Evolutionary conservation across 1,140 invertebrate genomes (phyloP).

Genomic region (Brachionus rotundiformis): DNA sequence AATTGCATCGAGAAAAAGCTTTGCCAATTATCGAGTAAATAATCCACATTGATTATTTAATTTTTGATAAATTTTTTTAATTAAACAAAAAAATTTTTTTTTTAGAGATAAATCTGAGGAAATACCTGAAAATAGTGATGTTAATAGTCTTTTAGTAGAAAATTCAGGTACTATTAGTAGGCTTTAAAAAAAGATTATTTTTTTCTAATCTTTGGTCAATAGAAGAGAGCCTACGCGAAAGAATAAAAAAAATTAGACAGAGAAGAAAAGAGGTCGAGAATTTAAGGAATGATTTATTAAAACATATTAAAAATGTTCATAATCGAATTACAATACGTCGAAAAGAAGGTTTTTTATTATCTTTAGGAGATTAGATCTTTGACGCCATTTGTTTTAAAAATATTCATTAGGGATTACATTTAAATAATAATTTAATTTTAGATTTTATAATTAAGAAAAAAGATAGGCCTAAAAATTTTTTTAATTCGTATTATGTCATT

Average conservation of each 20-base stretch:
- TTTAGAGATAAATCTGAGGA: not conserved
- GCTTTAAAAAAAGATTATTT: not conserved
- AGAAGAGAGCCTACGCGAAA: constrained; percentile 30
- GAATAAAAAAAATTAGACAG: constrained; percentile 41
- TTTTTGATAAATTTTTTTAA: no score
- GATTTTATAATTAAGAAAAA: no score
- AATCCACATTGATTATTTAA: not conserved
- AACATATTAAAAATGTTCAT: constrained; percentile 45
- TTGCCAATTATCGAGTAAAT: not conserved
- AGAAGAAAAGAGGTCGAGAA: constrained; percentile 32
- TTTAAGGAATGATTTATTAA: constrained; percentile 34
- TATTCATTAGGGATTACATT: not conserved
- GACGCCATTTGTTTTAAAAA: not conserved
- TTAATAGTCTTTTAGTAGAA: constrained; percentile 9
- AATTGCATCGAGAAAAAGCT: not conserved
- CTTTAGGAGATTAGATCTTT: not conserved
- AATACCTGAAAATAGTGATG: not conserved
- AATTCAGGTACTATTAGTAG: not conserved
- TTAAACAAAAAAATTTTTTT: no score
- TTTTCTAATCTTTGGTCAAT: not conserved
- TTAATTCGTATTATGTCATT: no score
- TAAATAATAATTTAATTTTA: no score
- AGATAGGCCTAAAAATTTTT: no score
- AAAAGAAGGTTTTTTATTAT: constrained; percentile 46
- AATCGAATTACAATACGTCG: constrained; percentile 27